Evolutionary conservation across 2,888 invertebrate species (phyloP).

Genomic region (Catotricha subobsoleta): DNA sequence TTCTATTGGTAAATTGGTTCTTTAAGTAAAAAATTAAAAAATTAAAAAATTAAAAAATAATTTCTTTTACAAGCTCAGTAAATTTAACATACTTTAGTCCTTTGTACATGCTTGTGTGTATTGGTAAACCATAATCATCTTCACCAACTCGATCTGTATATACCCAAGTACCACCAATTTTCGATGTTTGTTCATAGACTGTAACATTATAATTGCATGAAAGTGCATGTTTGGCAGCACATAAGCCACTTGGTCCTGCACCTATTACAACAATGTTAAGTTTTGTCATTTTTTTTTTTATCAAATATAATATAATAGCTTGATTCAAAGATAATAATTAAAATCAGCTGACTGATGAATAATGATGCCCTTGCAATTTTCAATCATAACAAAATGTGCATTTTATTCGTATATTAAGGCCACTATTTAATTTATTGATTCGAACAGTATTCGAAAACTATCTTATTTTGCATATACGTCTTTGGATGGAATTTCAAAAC

Average conservation of each 20-base stretch:
- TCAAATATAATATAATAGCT: no score
- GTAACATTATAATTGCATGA: constrained; percentile 35
- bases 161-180: constrained; percentile 82
- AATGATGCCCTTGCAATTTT: no score
- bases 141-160: constrained; percentile 58
- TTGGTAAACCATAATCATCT: constrained; percentile 57
- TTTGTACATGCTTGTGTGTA: constrained; percentile 85
- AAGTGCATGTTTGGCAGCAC: constrained; percentile 51
- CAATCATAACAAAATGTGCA: no score
- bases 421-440: no score
- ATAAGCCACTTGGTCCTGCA: constrained; percentile 75
- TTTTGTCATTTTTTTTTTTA: constrained; percentile 1
- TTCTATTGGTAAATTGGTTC: constrained; percentile 86
- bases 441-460: no score
- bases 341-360: no score
- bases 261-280: constrained; percentile 54
- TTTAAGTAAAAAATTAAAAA: constrained; percentile 29
- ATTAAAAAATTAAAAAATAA: neutral
- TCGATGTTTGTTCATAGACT: constrained; percentile 56
- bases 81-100: constrained; percentile 48
- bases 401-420: no score
- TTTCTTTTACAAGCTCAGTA: neutral
- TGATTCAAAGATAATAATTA: no score
- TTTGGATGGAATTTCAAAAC: no score
- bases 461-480: no score